These are phyloP conservation scores for Baryphthengus martii DNA, from an alignment of 2,113 vertebrate species.

Conservation along the genomic window DNA sequence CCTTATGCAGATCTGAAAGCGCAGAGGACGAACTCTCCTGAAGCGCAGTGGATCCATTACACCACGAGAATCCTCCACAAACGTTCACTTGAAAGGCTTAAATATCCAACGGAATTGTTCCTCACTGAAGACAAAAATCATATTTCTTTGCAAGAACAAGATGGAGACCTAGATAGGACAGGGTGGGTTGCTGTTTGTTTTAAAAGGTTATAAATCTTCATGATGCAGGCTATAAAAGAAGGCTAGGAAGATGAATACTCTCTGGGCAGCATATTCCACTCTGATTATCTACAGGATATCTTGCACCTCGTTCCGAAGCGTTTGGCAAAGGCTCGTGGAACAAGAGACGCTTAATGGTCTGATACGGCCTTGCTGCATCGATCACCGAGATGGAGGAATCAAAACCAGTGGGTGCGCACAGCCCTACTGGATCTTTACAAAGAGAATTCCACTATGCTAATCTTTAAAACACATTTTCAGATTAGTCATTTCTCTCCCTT, in stretches of 20 bases:
- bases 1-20: not conserved
- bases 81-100: not conserved
- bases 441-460: not conserved
- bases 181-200: not conserved
- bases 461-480: not conserved
- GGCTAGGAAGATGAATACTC: constrained; percentile 31
- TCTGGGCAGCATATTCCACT: constrained; percentile 14
- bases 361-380: not conserved
- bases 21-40: not conserved
- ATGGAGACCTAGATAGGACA: not conserved
- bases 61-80: not conserved
- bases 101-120: not conserved
- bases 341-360: constrained; percentile 33
- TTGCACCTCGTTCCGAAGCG: constrained; percentile 29
- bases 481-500: constrained; percentile 5
- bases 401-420: not conserved
- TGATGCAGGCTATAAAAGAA: not conserved
- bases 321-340: constrained; percentile 39
- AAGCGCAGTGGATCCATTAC: not conserved
- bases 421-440: constrained; percentile 10
- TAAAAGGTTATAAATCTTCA: constrained; percentile 24
- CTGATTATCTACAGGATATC: constrained; percentile 26
- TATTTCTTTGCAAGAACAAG: constrained; percentile 1
- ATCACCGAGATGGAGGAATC: constrained; percentile 7
- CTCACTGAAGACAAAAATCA: not conserved